phyloP scores from a whole-genome alignment of 2,113 vertebrate species.

The Phaethon lepturus region DNA sequence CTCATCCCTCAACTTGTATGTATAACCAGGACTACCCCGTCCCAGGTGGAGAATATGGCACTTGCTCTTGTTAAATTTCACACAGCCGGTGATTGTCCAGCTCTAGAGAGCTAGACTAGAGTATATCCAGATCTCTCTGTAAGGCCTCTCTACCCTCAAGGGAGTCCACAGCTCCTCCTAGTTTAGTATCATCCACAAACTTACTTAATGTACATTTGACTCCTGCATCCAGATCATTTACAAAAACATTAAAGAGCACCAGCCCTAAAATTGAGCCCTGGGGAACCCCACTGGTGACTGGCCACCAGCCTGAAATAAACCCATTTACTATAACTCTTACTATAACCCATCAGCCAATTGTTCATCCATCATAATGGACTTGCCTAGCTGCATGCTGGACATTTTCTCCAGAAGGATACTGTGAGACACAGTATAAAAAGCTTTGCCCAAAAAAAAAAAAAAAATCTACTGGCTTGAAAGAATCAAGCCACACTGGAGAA shows the following conservation, averaged over 20 bases:
- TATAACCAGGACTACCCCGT: background rate
- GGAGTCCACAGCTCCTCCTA: background rate
- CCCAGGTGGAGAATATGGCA: background rate
- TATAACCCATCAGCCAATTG: background rate
- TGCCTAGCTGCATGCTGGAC: background rate
- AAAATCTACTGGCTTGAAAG: background rate
- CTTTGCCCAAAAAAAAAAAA: background rate
- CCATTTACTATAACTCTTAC: background rate
- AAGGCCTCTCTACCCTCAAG: background rate
- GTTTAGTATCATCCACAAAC: background rate
- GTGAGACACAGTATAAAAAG: background rate
- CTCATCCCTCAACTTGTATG: background rate
- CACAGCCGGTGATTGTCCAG: accelerated
- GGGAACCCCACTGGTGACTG: background rate
- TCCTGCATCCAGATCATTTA: background rate
- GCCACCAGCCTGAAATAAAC: background rate
- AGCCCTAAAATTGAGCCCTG: background rate
- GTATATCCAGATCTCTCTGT: background rate
- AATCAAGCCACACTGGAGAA: background rate
- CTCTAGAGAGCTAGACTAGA: background rate
- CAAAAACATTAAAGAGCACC: background rate
- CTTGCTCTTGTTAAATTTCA: background rate
- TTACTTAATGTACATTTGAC: background rate
- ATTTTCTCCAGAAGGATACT: background rate
- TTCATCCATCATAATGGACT: background rate